These are phyloP conservation scores for Drosophila fulvimacula DNA, from an alignment of 2,888 invertebrate genomes.

Conservation along the genomic window DNA sequence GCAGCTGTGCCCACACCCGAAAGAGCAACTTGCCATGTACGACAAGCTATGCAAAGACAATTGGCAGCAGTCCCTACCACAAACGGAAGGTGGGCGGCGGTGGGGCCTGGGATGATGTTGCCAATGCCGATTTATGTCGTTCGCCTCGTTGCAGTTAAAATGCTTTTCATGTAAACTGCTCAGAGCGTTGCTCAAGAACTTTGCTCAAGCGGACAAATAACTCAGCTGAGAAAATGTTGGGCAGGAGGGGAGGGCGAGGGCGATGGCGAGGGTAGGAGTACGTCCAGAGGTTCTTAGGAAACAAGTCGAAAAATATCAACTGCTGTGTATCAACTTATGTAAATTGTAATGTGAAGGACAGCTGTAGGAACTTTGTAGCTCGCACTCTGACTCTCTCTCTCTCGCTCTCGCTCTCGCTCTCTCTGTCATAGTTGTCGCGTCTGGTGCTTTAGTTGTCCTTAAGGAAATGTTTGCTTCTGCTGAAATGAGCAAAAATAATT, in stretches of 20 bases:
- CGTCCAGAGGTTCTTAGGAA: slow-evolving; percentile 27
- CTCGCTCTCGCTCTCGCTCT: background rate
- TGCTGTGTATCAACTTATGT: slow-evolving; percentile 68
- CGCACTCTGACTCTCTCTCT: slow-evolving; percentile 1
- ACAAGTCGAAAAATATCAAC: slow-evolving; percentile 65
- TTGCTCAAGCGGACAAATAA: slow-evolving; percentile 67
- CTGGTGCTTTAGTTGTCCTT: slow-evolving; percentile 63
- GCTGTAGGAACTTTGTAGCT: slow-evolving; percentile 21
- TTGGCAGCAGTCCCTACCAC: slow-evolving; percentile 34
- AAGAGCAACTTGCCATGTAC: background rate
- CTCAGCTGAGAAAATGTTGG: slow-evolving; percentile 32
- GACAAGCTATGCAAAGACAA: slow-evolving; percentile 29
- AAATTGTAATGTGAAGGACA: slow-evolving; percentile 64
- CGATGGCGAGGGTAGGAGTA: background rate
- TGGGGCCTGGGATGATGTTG: slow-evolving; percentile 17
- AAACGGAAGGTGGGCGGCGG: background rate
- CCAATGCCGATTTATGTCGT: slow-evolving; percentile 58
- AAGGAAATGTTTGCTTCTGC: slow-evolving; percentile 78
- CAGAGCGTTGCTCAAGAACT: slow-evolving; percentile 57
- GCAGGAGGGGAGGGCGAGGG: slow-evolving; percentile 7
- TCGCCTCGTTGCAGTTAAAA: slow-evolving; percentile 69
- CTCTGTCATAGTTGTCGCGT: slow-evolving; percentile 30
- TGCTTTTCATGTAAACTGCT: slow-evolving; percentile 72
- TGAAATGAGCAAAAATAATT: slow-evolving; percentile 80
- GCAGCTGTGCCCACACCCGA: slow-evolving; percentile 29